phyloP scores from a whole-genome alignment of 2,888 invertebrate species.

The Andrena trimmerana region DNA sequence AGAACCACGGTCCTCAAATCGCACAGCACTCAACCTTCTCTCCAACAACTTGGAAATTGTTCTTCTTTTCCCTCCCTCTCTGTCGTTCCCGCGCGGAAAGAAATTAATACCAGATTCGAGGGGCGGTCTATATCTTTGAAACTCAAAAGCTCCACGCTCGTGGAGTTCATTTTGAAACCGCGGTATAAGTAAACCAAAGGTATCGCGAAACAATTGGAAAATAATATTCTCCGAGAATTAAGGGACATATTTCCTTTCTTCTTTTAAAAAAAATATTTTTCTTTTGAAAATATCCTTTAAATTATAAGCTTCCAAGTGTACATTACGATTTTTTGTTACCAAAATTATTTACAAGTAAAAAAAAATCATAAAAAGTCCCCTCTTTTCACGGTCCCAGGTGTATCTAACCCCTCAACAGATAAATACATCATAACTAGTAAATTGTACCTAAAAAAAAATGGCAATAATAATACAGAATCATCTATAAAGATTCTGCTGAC shows the following conservation, averaged over 20 bases:
- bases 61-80: constrained; percentile 35
- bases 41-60: constrained; percentile 67
- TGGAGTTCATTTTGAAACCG: neutral
- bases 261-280: too few relatives aligned
- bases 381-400: too few relatives aligned
- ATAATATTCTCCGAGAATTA: too few relatives aligned
- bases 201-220: too few relatives aligned
- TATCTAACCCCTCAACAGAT: too few relatives aligned
- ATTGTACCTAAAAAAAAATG: neutral
- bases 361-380: too few relatives aligned
- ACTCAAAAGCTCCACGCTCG: neutral
- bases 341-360: too few relatives aligned
- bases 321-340: too few relatives aligned
- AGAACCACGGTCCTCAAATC: constrained; percentile 68
- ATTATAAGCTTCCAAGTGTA: too few relatives aligned
- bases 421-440: neutral
- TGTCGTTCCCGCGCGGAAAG: constrained; percentile 2
- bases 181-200: too few relatives aligned
- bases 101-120: constrained; percentile 1
- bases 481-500: constrained; percentile 28
- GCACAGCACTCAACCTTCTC: constrained; percentile 66
- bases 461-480: neutral
- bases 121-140: constrained; percentile 1
- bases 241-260: too few relatives aligned
- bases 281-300: too few relatives aligned